Evolutionary conservation across 2,888 invertebrate species (phyloP), one percentile per base, ranked within the genome.

Genomic region (Bombylius discolor): DNA sequence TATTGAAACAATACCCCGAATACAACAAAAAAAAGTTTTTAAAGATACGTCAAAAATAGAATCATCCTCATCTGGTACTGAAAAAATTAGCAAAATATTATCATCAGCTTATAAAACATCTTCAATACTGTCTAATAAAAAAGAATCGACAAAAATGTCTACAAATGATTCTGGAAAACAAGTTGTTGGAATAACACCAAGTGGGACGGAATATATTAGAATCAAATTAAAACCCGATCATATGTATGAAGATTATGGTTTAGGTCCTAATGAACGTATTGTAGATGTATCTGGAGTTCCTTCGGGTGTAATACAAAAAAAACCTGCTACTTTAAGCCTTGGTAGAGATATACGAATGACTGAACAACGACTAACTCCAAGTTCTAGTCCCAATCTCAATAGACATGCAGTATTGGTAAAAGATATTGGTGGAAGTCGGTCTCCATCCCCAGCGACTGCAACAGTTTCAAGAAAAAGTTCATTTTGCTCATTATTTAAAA

Each of bases 401-500:
- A 67, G 73, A 47, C 72, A 75, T 53, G 61, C 63, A 2, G 50
- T 64, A 14, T 51, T 65, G 13, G 53, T 64, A 1, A 65, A 67
- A 49, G 68, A 70, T 49, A 56, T 61, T 5, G 58, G 56, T 42
- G 70, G 66, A 39, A 75, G 75, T 59, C 72, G 80, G 36, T 79
- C 81, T 1, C 88, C 89, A 1, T 89, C 89, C 3, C 88, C 89
- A 1, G 78, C 80, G 1, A 80, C 80, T 1, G 75, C 75, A 0
- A 78, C 80, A 0, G 77, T 81, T 0, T 88, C 89, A 0, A 78
- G 89, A 46, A 87, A 88, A 70, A 88, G 86, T 64, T 89, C 89
- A 42, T 88, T 89, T 67, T 84, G 87, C 57, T 88, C 88, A 5
- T 72, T 90, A 48, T 90, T 90, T 67, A 83, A 85, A 69, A 83